Base-by-base conservation (phyloP, 2,888 invertebrate species). In the Drosophila algonquin region DNA sequence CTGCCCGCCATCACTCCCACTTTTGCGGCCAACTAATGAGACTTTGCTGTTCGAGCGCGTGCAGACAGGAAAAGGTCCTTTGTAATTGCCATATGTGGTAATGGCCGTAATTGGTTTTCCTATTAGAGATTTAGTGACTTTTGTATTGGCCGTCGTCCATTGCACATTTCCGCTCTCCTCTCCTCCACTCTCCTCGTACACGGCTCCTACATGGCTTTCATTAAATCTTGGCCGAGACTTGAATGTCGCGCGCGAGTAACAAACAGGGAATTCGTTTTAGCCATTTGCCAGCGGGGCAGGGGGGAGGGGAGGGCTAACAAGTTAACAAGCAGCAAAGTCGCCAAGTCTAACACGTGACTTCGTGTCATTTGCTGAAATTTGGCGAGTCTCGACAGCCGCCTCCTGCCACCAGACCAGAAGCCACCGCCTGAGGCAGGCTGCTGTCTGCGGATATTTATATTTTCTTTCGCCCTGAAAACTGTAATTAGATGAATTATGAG, bases 281-380 rank as follows among this genome's bases (percentile, higher is more conserved):
- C 83, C 86, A 83, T 86, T 83, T 80, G 63, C 76, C 78, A 76
- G 73, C 67, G 70, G 82, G 80, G 21, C 18, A 1, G 18, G 18
- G 1, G 18, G 6, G 6, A 1, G 40, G 40, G 12, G 40, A 18
- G 18, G 40, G n/a, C 76, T 76, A 81, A 77, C 83, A 71, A 69
- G 83, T 76, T 84, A 84, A 87, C 89, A 87, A 87, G 84, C 84
- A 77, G 60, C 87, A 81, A 84, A 86, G 83, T 84, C 83, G 76
- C 83, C 86, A 83, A 84, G 77, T 86, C 75, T 76, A 80, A 89
- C 89, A 89, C 89, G 89, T 89, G 89, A 89, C 88, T 89, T 89
- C 89, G 89, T 89, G 89, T 87, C 89, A 79, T 89, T 89, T 89
- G 79, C 78, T 77, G 73, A 79, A 89, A 86, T 83, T 83, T 82